Base-by-base conservation (phyloP, 1,140 invertebrate genomes). In the Meloidogyne exigua region DNA sequence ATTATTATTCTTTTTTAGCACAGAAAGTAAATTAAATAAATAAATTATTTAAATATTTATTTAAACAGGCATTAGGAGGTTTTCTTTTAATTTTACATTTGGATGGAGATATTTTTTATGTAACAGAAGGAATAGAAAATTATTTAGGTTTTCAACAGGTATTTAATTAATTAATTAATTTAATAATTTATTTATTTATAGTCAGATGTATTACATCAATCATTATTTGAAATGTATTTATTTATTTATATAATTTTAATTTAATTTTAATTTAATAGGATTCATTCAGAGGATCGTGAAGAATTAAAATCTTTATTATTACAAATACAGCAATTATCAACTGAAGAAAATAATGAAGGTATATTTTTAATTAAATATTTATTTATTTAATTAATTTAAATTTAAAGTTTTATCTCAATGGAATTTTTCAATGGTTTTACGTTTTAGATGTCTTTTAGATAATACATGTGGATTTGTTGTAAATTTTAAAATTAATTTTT, bases 81-180 rank as follows among this genome's bases (percentile, higher is more conserved):
- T 99, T 99, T 91, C 91, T 99, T 87, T 93, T 99, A 90, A 96
- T 98, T 87, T 91, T 99, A 72, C 96, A 94, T 71, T 96, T 95
- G 90, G 94, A 98, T 88, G 95, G 95, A 71, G 96, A 99, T 89
- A 95, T 99, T 26, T 98, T 98, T 90, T 99, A 96, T 90, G 95
- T 95, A 62, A 98, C 95, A 63, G 93, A 98, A 90, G 98, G 94
- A 89, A 98, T 99, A 88, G 96, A 99, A 91, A 96, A 94, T 89
- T 99, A 98, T 91, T 91, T 99, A 83, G 96, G 96, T 87, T 99
- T 99, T 91, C 95, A 98, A 91, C 96, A 99, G 93, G 96, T 98
- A 91, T 91, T 28, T 32, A 0, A 39, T 25, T 32, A 32, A 32
- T 32, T 32, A 32, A 32, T 32, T 32, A 32, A 32, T 32, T 32